phyloP scores from a whole-genome alignment of 2,113 vertebrate genomes.

The Panurus biarmicus region DNA sequence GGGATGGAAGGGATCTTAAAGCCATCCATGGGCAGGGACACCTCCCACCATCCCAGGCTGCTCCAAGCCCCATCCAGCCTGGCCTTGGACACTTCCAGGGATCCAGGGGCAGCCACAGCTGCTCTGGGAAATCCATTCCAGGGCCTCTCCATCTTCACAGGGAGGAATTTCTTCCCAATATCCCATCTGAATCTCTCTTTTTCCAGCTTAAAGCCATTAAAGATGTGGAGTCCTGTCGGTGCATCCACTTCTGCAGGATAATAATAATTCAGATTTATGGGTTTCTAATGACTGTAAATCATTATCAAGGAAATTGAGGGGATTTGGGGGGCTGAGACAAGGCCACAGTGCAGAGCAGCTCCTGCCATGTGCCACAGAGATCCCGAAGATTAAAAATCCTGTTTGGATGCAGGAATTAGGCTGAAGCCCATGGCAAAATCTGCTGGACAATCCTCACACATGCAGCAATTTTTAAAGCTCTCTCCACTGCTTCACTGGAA shows the following conservation, averaged over 20 bases:
- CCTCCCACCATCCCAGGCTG: neutral
- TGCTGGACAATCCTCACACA: neutral
- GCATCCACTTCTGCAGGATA: neutral
- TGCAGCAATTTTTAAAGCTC: neutral
- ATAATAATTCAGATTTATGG: neutral
- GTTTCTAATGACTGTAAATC: neutral
- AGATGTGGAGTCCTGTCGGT: rapidly evolving
- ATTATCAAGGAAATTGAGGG: rapidly evolving
- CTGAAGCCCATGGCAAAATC: neutral
- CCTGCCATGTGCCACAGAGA: neutral
- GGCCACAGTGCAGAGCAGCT: neutral
- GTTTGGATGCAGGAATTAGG: neutral
- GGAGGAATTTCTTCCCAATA: neutral
- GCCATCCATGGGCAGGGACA: neutral
- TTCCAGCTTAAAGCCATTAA: neutral
- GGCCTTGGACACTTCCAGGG: neutral
- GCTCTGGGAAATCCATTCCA: neutral
- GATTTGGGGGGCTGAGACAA: neutral
- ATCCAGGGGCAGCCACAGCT: neutral
- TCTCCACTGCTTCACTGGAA: neutral
- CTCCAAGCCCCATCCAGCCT: rapidly evolving
- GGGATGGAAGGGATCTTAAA: neutral
- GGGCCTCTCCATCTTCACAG: neutral
- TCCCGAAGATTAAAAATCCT: neutral
- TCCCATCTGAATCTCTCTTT: neutral